Evolutionary conservation across 2,888 invertebrate species (phyloP), one percentile per base, ranked within the genome.

Genomic region (Hypsopygia costalis): DNA sequence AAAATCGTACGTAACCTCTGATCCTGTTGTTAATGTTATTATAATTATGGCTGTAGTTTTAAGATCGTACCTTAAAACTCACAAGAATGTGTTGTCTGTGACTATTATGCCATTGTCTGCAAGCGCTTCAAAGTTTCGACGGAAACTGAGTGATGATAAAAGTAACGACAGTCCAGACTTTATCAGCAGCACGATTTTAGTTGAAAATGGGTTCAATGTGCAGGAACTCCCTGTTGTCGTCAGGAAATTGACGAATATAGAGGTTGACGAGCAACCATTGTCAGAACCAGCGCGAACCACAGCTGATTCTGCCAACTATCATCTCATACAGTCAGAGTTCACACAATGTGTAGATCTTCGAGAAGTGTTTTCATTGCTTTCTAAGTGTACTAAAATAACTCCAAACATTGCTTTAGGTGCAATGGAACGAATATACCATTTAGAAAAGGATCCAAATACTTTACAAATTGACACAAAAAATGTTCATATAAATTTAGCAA

Each of bases 181-280:
- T 45, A 73, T 66, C 40, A 77, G 68, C 36, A 85, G 80, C 49
- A 91, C 91, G 6, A 91, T 93, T 42, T 68, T 94, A 33, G 77
- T 93, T 39, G 93, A 94, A 75, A 92, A 92, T 64, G 93, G 93
- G 3, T 74, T 85, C n/a, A 88, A 90, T 40, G 92, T 94, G 11
- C 91, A 92, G 55, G 94, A 94, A 66, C 81, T 94, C 34, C 93
- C 93, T 1, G 78, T 93, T 8, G 89, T 93, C 37, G 90, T 94
- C 16, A 85, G 90, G 40, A 90, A 81, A 62, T 58, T 89, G 22
- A 83, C 74, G 56, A 76, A 90, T 50, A 54, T 90, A 22, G 58
- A 72, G 4, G 73, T 75, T 21, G 62, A 82, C 3, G 59, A 68
- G n/a, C 57, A 62, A 40, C 54, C 62, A 1, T 36, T 51, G 11